These are phyloP conservation scores for Athene cunicularia DNA, from an alignment of 2,113 vertebrate genomes.

Conservation along the genomic window DNA sequence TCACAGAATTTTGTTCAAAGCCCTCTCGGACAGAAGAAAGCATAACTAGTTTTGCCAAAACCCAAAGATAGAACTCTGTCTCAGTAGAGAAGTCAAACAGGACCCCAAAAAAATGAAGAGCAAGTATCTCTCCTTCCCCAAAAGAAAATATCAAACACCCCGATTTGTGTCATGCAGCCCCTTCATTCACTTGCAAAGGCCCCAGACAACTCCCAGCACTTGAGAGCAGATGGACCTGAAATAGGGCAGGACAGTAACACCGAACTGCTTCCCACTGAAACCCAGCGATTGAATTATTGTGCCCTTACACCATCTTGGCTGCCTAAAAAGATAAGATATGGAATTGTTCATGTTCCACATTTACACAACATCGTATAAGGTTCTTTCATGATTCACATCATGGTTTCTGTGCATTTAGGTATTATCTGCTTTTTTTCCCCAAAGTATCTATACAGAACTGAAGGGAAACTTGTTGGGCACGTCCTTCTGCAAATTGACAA, in stretches of 20 bases:
- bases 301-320: neutral
- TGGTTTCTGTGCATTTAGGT: neutral
- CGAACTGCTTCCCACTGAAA: neutral
- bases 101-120: accelerated
- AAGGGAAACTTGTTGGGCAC: neutral
- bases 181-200: neutral
- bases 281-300: neutral
- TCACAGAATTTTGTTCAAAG: neutral
- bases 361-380: accelerated
- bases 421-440: neutral
- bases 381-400: no score
- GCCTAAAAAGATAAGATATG: neutral
- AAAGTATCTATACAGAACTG: neutral
- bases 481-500: neutral
- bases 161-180: accelerated
- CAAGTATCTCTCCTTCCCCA: neutral
- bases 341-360: accelerated
- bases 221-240: neutral
- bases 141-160: neutral
- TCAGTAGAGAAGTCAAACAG: neutral
- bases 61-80: neutral
- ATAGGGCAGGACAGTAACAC: neutral
- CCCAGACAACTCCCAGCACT: neutral
- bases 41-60: neutral
- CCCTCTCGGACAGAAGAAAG: neutral